Evolutionary conservation across 2,888 invertebrate genomes (phyloP), one percentile per base, ranked within the genome.

Genomic region (Microctonus hyperodae): DNA sequence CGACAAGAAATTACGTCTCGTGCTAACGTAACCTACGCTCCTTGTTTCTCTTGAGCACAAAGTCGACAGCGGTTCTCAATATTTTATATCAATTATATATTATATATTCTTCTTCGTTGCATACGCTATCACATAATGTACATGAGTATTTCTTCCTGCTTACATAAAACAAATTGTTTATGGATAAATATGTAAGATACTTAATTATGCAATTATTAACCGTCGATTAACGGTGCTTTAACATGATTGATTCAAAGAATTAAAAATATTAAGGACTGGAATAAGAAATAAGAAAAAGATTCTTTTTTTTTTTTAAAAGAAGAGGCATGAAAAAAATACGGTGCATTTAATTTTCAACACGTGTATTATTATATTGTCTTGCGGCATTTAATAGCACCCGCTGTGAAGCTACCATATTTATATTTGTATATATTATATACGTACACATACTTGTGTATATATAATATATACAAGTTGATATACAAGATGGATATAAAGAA

Each of bases 1-100:
- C 51, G 13, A 28, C 53, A 59, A 72, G 62, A 71, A 70, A 71
- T 72, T 71, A 69, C 69, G 67, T 58, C 65, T 67, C 55, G 59
- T 61, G 53, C 59, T 70, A 72, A 72, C 71, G 71, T 72, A 72
- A 70, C 69, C 65, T 69, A 69, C 71, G 65, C 65, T 70, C 63
- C 60, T 60, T 53, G 59, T 65, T 51, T 67, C 57, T 67, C 16
- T 35, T 61, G 37, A 20, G 13, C 65, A 55, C 44, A 44, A 7
- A 55, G 31, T 55, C 55, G 33, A 23, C 55, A 65, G 65, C 37
- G 65, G 65, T 65, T 60, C 65, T 65, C 65, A 65, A 65, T 60
- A 44, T 44, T 44, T 44, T 9, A 44, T 44, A 16, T 44, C 44
- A 44, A 44, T 44, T 44, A 44, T 44, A 44, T 44, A 44, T 16